A percentile compares a stretch with the other conserved stretches of the same genome.
These are phyloP conservation scores for Microhierax caerulescens DNA, from an alignment of 2,797 vertebrate genomes.

Conservation along the genomic window DNA sequence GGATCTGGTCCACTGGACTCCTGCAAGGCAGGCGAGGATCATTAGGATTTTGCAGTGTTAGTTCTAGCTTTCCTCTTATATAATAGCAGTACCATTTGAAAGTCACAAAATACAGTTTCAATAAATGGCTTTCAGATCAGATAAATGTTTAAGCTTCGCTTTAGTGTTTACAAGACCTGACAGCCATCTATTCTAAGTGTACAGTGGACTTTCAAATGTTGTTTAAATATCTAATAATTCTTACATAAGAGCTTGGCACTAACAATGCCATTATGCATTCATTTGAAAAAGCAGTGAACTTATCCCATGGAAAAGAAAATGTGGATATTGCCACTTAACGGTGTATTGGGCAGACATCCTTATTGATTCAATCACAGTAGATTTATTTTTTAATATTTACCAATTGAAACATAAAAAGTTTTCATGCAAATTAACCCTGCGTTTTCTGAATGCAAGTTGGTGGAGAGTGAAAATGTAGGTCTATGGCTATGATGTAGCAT, in stretches of 20 bases:
- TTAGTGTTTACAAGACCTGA: constrained; percentile 31
- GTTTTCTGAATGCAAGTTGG: background rate
- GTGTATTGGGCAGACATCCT: background rate
- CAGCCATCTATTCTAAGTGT: constrained; percentile 44
- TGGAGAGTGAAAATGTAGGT: background rate
- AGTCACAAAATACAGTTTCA: constrained; percentile 42
- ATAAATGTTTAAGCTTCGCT: constrained; percentile 1
- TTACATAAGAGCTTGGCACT: constrained; percentile 22
- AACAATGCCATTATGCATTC: background rate
- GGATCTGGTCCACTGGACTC: constrained; percentile 28
- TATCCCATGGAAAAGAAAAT: background rate
- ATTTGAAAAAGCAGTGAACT: background rate
- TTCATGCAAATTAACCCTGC: background rate
- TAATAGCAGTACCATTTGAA: constrained; percentile 14
- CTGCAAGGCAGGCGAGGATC: background rate
- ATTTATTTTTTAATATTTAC: background rate
- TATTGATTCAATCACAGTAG: background rate
- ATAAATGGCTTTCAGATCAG: constrained; percentile 58
- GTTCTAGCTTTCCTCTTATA: constrained; percentile 32
- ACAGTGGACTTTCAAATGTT: background rate
- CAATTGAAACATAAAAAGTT: background rate
- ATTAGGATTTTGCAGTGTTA: constrained; percentile 15
- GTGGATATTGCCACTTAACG: background rate
- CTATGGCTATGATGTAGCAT: background rate
- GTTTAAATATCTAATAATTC: constrained; percentile 55